Evolutionary conservation across 2,113 vertebrate genomes (phyloP).

Genomic region (Elanoides forficatus): DNA sequence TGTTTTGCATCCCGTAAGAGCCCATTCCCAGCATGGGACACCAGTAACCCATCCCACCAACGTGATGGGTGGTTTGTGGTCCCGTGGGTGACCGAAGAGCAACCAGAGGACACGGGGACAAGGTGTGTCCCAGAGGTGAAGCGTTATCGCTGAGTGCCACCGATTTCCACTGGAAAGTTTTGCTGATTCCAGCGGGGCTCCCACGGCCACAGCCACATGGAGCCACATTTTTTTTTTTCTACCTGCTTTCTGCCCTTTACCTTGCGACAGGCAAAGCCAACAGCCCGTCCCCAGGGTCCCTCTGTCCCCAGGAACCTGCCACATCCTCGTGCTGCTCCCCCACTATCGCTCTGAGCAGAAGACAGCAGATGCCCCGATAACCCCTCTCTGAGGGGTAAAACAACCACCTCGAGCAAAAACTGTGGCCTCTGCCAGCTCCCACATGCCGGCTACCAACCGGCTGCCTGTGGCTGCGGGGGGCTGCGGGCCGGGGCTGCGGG

Average conservation of each 20-base stretch:
- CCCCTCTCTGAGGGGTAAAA: neutral
- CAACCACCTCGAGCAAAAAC: neutral
- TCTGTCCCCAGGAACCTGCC: neutral
- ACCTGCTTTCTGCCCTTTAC: neutral
- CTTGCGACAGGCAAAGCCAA: neutral
- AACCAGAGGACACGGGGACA: neutral
- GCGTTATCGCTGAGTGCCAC: neutral
- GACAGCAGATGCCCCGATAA: neutral
- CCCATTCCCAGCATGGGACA: neutral
- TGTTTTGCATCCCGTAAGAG: rapidly evolving
- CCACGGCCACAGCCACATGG: rapidly evolving
- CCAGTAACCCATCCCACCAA: neutral
- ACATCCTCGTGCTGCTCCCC: neutral
- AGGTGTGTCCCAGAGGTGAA: neutral
- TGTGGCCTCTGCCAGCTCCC: neutral
- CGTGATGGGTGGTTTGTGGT: rapidly evolving
- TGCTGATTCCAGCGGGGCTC: neutral
- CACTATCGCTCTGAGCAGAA: rapidly evolving
- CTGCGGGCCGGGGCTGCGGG: neutral
- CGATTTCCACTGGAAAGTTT: neutral
- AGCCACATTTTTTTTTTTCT: neutral
- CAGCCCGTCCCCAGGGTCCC: neutral
- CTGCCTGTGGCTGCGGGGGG: neutral
- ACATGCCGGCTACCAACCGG: rapidly evolving
- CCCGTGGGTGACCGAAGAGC: neutral